These are phyloP conservation scores for Trialeurodes vaporariorum DNA, from an alignment of 1,140 invertebrate genomes.

Conservation along the genomic window DNA sequence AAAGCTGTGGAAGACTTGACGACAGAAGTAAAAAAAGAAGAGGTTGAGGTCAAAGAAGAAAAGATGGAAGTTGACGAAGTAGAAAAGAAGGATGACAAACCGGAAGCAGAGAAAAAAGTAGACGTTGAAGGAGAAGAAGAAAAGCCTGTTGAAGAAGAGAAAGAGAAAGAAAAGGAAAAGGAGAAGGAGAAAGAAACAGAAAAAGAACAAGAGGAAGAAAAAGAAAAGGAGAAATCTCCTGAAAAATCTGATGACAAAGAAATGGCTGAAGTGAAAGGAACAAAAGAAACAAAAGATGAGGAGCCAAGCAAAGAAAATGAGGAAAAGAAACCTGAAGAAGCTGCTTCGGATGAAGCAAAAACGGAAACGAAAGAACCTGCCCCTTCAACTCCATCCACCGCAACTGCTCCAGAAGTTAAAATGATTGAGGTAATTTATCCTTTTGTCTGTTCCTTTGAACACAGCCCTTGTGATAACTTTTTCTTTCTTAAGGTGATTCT, in stretches of 20 bases:
- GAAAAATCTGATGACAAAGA: conserved; percentile 28
- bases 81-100: conserved; percentile 20
- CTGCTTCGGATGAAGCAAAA: conserved; percentile 12
- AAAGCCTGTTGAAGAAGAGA: conserved; percentile 27
- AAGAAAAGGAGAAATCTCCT: conserved; percentile 32
- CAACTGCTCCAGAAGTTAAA: not conserved
- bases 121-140: conserved; percentile 20
- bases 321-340: conserved; percentile 26
- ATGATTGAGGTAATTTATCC: not conserved
- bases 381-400: not conserved
- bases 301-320: conserved; percentile 18
- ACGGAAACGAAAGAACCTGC: conserved; percentile 3
- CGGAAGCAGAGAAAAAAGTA: conserved; percentile 22
- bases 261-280: conserved; percentile 14
- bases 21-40: conserved; percentile 24
- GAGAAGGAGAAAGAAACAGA: conserved; percentile 24
- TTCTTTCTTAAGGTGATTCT: no score
- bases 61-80: conserved; percentile 27
- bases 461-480: no score
- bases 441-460: not conserved
- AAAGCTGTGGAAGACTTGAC: no score
- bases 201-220: conserved; percentile 31
- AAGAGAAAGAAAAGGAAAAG: conserved; percentile 34
- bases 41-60: conserved; percentile 26
- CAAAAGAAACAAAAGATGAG: conserved; percentile 19